A percentile compares a stretch with the other conserved stretches of the same genome.
Conservation (phyloP, 1,140 invertebrate species). For the Epicauta chinensis region DNA sequence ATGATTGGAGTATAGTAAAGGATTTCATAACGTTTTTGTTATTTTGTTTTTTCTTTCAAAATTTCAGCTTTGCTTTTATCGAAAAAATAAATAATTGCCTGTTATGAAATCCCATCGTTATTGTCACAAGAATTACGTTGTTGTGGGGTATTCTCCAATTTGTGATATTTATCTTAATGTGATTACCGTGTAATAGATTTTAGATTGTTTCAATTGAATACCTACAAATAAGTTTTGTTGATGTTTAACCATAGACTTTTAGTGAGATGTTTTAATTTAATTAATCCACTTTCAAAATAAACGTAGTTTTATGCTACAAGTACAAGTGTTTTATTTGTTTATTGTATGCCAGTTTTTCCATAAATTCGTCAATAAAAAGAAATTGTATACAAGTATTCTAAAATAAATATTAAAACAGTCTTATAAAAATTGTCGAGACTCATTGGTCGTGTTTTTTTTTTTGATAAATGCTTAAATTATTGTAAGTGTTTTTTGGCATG, state of each 20-base stretch:
- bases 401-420: background rate
- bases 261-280: constrained; percentile 42
- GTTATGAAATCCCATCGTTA: constrained; percentile 34
- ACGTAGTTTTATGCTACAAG: constrained; percentile 32
- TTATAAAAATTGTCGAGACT: background rate
- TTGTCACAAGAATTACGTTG: constrained; percentile 27
- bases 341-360: too few relatives aligned
- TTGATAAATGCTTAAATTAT: too few relatives aligned
- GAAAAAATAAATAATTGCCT: constrained; percentile 3
- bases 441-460: too few relatives aligned
- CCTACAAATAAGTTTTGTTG: constrained; percentile 39
- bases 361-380: too few relatives aligned
- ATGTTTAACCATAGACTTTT: constrained; percentile 43
- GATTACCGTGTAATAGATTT: constrained; percentile 42
- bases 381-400: too few relatives aligned
- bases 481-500: constrained; percentile 51
- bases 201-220: constrained; percentile 42
- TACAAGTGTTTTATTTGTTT: background rate
- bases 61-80: background rate
- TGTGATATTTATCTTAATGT: constrained; percentile 42
- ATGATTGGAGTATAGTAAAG: constrained; percentile 17
- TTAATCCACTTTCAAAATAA: constrained; percentile 38
- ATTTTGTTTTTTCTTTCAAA: constrained; percentile 1
- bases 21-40: constrained; percentile 25
- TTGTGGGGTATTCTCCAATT: constrained; percentile 38